Evolutionary conservation across 2,888 invertebrate genomes (phyloP), one percentile per base, ranked within the genome.

Genomic region (Harmothoe impar): DNA sequence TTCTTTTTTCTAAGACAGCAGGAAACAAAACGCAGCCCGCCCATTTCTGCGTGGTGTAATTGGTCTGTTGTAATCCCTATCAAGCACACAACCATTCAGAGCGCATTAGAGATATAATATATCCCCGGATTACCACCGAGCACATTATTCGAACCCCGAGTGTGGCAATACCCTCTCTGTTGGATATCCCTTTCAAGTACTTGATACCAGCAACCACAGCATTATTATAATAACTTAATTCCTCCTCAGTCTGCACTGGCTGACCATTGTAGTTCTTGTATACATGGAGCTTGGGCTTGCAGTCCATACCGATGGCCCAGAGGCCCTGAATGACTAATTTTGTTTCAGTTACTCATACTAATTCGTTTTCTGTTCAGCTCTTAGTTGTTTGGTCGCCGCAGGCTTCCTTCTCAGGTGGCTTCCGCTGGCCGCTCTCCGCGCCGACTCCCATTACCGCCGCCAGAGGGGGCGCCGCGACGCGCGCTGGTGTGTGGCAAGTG

Each of bases 311-410:
- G 72, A 25, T 23, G 25, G 72, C 12, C 72, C 25, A 29, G 29
- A 25, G 84, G 84, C 29, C n/a, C 3, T 84, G 84, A 84, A 84
- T 84, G 84, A 29, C 84, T 84, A 84, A 84, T 84, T 84, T 84
- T 84, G 84, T 84, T 84, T 84, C 84, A 35, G 33, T 81, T 81
- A 81, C 81, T 81, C 84, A 51, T 35, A 35, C 43, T 84, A 84
- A 84, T 84, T 43, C 84, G 35, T 84, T 84, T 84, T 43, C 84
- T 84, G 33, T 84, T 84, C 84, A 35, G 17, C 25, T 35, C 7
- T 31, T 15, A 84, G 84, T 84, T n/a, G 12, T 84, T 35, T 51
- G 35, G 25, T n/a, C 33, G 84, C 84, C 84, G 23, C 51, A 33
- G 84, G 84, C 84, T 23, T 35, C 43, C 72, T 72, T 72, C 72